phyloP scores from a whole-genome alignment of 2,888 invertebrate species.

The Tyria jacobaeae region DNA sequence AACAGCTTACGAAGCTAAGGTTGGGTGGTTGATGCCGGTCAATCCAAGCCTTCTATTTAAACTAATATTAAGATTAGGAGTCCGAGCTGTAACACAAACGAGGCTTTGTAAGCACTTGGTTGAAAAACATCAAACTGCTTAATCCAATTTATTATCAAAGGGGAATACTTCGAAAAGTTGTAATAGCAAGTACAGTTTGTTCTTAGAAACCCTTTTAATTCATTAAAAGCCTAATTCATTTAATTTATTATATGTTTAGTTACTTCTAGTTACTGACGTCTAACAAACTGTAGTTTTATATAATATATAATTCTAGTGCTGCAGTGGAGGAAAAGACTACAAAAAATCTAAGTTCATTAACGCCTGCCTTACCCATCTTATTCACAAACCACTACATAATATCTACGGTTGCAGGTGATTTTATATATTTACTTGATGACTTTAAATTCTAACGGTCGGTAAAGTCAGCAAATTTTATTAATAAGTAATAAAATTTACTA shows the following conservation, averaged over 20 bases:
- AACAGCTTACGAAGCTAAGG: too few relatives aligned
- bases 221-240: slow-evolving; percentile 33
- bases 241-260: slow-evolving; percentile 49
- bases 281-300: slow-evolving; percentile 52
- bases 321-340: slow-evolving; percentile 49
- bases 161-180: slow-evolving; percentile 9
- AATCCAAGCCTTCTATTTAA: too few relatives aligned
- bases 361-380: background rate
- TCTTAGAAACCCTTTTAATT: slow-evolving; percentile 19
- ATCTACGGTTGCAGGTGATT: background rate
- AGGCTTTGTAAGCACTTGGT: slow-evolving; percentile 1
- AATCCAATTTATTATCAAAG: slow-evolving; percentile 14
- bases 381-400: background rate
- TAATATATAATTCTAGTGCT: slow-evolving; percentile 47
- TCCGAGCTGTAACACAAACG: slow-evolving; percentile 12
- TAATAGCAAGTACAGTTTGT: slow-evolving; percentile 21
- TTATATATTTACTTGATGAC: background rate
- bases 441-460: background rate
- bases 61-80: slow-evolving; percentile 11
- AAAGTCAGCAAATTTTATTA: background rate
- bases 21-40: too few relatives aligned
- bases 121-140: slow-evolving; percentile 1
- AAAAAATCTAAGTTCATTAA: slow-evolving; percentile 21
- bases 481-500: background rate
- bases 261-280: slow-evolving; percentile 51